Evolutionary conservation across 2,113 vertebrate genomes (phyloP), one percentile per base, ranked within the genome.

Genomic region (Epinephelus cyanopodus): DNA sequence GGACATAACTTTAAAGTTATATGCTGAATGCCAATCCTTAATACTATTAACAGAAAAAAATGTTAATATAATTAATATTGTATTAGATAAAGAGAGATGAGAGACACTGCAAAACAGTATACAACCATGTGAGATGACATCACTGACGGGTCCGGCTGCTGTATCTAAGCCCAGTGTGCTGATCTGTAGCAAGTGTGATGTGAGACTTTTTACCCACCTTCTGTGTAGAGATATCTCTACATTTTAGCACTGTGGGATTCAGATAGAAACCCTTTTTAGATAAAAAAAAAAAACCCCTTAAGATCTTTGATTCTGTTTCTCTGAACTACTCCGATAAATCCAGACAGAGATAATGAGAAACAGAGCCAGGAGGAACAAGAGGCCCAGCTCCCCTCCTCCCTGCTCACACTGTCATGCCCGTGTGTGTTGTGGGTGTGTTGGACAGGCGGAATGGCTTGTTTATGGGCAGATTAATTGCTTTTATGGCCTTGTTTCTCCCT

Each of bases 401-500:
- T 39, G 70, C 86, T 80, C 81, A 62, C 72, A 23, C 74, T 79
- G 90, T 75, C 90, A 73, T 83, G 86, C 83, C 48, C 3, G 64
- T 74, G 80, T 87, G 87, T 87, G 25, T 86, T 52, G 81, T 75
- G 72, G 82, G 81, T 89, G 87, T 88, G 89, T 91, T 77, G 85
- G 90, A 90, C 90, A 90, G 92, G 77, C 56, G 2, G 60, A 89
- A 90, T 93, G 79, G 91, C 92, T 93, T 93, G 92, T 94, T 94
- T 93, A 93, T 91, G 82, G 79, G 75, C 86, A 92, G 90, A 94
- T 93, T 86, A 92, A 94, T 94, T 92, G 90, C 91, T 89, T 94
- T 91, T 89, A 94, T 90, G 86, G 92, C 93, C 89, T 88, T 90
- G 91, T 92, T 94, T 89, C 87, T 91, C 84, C 68, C 79, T 50